Conservation (phyloP, 2,797 vertebrate genomes). For the Simalia tracyae region DNA sequence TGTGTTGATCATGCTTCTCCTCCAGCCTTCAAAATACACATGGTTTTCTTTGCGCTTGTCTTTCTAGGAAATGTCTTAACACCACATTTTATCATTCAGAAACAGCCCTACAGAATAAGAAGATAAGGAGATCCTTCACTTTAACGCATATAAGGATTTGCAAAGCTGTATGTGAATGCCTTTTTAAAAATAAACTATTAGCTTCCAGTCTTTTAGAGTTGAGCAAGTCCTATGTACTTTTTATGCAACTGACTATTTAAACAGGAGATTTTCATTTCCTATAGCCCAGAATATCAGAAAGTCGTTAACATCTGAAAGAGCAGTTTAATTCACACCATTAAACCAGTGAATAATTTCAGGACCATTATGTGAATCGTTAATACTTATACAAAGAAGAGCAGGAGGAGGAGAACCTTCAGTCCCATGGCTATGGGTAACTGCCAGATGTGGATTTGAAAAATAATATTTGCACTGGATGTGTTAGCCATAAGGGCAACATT, state of each 20-base stretch:
- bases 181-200: background rate
- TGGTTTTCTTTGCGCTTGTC: background rate
- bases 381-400: background rate
- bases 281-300: background rate
- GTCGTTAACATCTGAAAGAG: background rate
- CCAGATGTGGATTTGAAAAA: background rate
- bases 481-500: background rate
- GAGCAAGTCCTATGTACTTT: background rate
- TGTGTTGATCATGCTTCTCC: background rate
- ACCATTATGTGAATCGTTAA: background rate
- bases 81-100: conserved; percentile 24
- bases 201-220: background rate
- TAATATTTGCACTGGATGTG: background rate
- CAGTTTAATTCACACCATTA: background rate
- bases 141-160: background rate
- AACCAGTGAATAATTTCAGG: background rate
- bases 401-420: background rate
- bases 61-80: background rate
- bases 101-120: background rate
- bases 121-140: background rate
- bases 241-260: background rate
- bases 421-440: background rate
- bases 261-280: background rate
- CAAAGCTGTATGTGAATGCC: background rate
- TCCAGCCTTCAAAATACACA: background rate